phyloP scores from a whole-genome alignment of 2,888 invertebrate species.

The Clanis bilineata region DNA sequence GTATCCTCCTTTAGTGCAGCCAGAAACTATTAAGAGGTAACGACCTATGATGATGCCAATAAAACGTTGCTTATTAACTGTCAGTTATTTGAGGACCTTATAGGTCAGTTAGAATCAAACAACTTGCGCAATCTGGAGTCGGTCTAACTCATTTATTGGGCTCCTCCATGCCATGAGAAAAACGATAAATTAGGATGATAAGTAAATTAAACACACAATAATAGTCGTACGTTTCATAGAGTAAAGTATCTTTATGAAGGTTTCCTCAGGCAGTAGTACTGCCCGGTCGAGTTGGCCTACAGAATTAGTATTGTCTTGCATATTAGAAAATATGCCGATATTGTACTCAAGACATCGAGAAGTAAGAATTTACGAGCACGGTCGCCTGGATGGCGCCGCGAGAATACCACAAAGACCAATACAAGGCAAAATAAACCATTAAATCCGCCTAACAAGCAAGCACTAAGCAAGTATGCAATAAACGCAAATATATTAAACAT shows the following conservation, averaged over 20 bases:
- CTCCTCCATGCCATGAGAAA: too few relatives aligned
- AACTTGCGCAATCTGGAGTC: neutral
- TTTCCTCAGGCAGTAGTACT: too few relatives aligned
- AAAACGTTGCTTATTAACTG: constrained; percentile 3
- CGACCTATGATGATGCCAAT: constrained; percentile 2
- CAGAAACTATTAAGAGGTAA: constrained; percentile 3
- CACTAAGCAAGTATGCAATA: neutral
- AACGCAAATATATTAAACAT: neutral
- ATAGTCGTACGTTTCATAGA: too few relatives aligned
- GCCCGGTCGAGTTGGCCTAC: too few relatives aligned
- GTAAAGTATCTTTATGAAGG: too few relatives aligned
- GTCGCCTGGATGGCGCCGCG: neutral
- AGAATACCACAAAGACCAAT: too few relatives aligned
- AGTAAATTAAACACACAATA: too few relatives aligned
- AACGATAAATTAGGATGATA: too few relatives aligned
- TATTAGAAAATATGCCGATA: too few relatives aligned
- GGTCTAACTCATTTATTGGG: too few relatives aligned
- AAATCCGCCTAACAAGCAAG: too few relatives aligned
- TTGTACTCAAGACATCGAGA: neutral
- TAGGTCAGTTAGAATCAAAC: neutral
- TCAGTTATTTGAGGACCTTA: neutral
- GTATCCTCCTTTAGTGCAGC: neutral
- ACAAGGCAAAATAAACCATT: neutral
- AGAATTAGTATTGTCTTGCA: too few relatives aligned
- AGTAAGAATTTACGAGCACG: neutral